phyloP scores from a whole-genome alignment of 2,888 invertebrate species.

The Philopedon plagiatum region DNA sequence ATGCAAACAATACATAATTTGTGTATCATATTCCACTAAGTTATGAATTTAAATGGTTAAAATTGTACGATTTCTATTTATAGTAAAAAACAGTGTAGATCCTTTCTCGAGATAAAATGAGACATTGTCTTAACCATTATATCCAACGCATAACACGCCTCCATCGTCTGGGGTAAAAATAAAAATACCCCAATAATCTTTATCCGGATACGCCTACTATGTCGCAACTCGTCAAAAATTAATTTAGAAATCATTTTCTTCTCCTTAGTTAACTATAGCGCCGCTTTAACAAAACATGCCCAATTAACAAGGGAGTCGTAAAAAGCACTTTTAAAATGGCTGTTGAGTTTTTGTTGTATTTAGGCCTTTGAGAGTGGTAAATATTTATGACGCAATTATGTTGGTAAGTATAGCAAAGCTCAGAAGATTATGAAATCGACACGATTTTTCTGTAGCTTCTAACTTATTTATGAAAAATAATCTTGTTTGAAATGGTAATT shows the following conservation, averaged over 20 bases:
- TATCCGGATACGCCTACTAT: no score
- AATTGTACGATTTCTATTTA: no score
- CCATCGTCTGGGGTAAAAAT: no score
- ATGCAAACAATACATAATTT: no score
- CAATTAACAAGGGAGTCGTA: conserved; percentile 1
- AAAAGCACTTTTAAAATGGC: conserved; percentile 3
- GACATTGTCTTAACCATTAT: no score
- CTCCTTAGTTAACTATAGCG: conserved; percentile 1
- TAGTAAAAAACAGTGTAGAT: no score
- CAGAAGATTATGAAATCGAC: conserved; percentile 8
- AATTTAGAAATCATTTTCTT: neutral
- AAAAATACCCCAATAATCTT: no score
- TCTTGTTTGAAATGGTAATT: neutral
- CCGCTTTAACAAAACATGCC: neutral
- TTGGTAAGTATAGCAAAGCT: neutral
- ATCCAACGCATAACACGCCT: no score
- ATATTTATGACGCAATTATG: conserved; percentile 13
- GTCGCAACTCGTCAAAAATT: neutral
- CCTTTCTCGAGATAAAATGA: no score
- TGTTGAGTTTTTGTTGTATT: conserved; percentile 2
- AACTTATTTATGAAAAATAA: neutral
- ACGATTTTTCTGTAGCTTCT: neutral
- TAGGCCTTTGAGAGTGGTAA: conserved; percentile 4
- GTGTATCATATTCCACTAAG: no score
- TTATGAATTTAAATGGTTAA: no score